Percentiles rank a stretch among this genome's conserved stretches.
These are phyloP conservation scores for Drosophila tripunctata DNA, from an alignment of 2,888 invertebrate genomes.

Conservation along the genomic window DNA sequence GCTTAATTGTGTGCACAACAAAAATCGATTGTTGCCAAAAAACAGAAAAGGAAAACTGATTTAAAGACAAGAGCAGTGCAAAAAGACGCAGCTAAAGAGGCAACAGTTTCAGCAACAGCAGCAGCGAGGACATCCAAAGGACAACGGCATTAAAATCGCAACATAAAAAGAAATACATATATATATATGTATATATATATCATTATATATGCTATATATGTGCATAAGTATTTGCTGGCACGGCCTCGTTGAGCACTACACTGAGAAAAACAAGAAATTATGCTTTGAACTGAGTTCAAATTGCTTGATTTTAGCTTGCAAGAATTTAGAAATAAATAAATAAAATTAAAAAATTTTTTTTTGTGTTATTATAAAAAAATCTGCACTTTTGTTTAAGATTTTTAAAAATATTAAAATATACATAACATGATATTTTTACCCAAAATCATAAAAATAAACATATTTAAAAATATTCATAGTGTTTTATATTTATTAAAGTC, in stretches of 20 bases:
- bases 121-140: conserved; percentile 68
- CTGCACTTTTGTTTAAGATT: too few species aligned
- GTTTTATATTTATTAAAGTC: too few species aligned
- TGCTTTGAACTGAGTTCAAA: too few species aligned
- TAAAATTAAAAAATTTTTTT: too few species aligned
- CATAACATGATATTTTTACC: too few species aligned
- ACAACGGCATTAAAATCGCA: conserved; percentile 46
- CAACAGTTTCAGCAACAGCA: neutral
- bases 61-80: conserved; percentile 9
- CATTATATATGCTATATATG: neutral
- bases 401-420: too few species aligned
- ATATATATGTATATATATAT: neutral
- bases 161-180: conserved; percentile 41
- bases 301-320: too few species aligned
- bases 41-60: neutral
- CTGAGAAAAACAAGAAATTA: too few species aligned
- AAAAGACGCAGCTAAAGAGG: neutral
- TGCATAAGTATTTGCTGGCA: conserved; percentile 20
- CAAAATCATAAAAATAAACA: too few species aligned
- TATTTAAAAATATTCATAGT: too few species aligned
- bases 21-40: conserved; percentile 62
- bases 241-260: conserved; percentile 29
- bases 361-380: too few species aligned
- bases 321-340: too few species aligned
- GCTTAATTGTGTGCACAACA: conserved; percentile 60